Evolutionary conservation across 2,113 vertebrate species (phyloP), one percentile per base, ranked within the genome.

Genomic region (Vidua chalybeata): DNA sequence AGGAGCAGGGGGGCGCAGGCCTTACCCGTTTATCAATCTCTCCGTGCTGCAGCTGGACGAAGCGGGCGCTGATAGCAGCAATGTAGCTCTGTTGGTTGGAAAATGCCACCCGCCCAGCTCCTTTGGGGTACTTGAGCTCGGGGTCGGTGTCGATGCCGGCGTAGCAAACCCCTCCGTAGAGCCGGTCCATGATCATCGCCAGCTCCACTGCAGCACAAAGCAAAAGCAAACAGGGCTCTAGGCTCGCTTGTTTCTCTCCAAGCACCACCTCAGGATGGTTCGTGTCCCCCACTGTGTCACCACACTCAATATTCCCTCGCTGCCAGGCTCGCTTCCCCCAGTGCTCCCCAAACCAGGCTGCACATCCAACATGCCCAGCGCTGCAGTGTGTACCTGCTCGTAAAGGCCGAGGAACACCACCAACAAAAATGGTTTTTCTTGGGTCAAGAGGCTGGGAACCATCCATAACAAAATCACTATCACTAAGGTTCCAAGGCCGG

Each of bases 11-110:
- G 96, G 90, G 13, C 2, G 14, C 80, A 43, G 84, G 49, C 95
- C 99, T 98, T 97, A 99, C 99, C 99, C 99, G 99, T 99, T 99
- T 99, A 98, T 99, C 99, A 98, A 99, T 99, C 98, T 99, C 99
- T 96, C 99, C 99, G 39, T 99, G 99, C 98, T 99, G 99, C 98
- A 99, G 99, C 97, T 99, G 99, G 97, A 99, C 99, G 97, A 99
- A 99, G 98, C 99, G 99, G 97, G 99, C 99, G 86, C 99, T 99
- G 97, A 99, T 99, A 98, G 99, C 99, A 98, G 99, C 99, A 97
- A 99, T 99, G 98, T 99, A 99, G 98, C 99, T 99, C 97, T 99
- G 99, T 96, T 99, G 99, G 98, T 99, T 99, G 92, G 99, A 99
- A 96, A 99, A 99, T 2, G 99, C 99, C 84, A 99, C 99, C 80